Conservation (phyloP, 2,113 vertebrate species). For the Boulengerochromis microlepis region DNA sequence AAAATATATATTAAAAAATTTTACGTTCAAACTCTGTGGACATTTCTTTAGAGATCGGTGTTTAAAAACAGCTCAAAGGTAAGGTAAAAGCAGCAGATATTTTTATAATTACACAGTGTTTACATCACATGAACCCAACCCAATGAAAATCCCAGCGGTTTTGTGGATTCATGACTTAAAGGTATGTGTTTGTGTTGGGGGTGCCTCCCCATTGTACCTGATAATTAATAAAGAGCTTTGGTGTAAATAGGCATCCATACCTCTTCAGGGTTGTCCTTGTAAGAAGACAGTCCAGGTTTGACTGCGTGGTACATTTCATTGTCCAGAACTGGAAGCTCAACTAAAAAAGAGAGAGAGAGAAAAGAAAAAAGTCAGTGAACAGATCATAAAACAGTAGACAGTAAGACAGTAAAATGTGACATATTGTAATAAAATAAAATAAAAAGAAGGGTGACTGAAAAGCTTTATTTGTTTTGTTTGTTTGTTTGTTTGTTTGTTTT, state of each 20-base stretch:
- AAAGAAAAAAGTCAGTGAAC: neutral
- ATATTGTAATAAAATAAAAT: neutral
- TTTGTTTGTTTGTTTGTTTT: neutral
- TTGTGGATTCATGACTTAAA: neutral
- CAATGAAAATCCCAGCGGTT: slow-evolving; percentile 29
- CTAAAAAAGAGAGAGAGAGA: slow-evolving; percentile 32
- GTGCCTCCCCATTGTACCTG: slow-evolving; percentile 5
- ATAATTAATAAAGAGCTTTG: slow-evolving; percentile 20
- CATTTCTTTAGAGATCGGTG: neutral
- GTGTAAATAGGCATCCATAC: slow-evolving; percentile 65
- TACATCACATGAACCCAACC: slow-evolving; percentile 39
- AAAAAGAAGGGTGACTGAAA: neutral
- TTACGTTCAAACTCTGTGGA: neutral
- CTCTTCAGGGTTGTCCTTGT: slow-evolving; percentile 85
- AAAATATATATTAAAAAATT: accelerated
- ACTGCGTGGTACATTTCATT: slow-evolving; percentile 93
- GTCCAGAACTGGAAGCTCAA: slow-evolving; percentile 84
- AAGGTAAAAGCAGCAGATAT: neutral
- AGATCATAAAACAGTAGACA: neutral
- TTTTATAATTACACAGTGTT: slow-evolving; percentile 41
- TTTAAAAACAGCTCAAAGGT: neutral
- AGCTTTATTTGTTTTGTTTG: neutral
- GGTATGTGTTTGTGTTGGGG: neutral
- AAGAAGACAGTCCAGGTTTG: slow-evolving; percentile 94
- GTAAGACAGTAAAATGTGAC: neutral